Evolutionary conservation across 2,888 invertebrate species (phyloP), one percentile per base, ranked within the genome.

Genomic region (Rhagonycha lutea): DNA sequence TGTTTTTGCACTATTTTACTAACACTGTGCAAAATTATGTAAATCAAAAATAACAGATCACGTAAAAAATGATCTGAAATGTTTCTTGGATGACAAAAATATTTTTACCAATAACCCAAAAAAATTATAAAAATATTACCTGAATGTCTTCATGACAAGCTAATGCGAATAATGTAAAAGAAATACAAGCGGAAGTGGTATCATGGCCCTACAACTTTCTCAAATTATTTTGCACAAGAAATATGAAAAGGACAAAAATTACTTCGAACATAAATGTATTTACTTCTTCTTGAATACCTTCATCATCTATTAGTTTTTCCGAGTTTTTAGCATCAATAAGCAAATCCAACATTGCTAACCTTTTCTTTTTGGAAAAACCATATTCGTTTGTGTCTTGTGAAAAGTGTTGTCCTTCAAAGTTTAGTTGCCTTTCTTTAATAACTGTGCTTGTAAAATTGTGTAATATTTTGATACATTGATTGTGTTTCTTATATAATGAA

Each of bases 191-290:
- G 0, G 92, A 89, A 0, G 91, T 91, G 0, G 92, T 93, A 76
- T 93, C 92, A 81, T 92, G 92, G 0, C 92, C 91, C 91, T 91
- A 82, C 70, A 86, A 86, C 73, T 74, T 28, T 0, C 14, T 32
- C 18, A 63, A 28, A 23, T 18, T 62, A 11, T 28, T 70, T n/a
- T 18, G 0, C 68, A 29, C 23, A 69, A 26, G 14, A 65, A 14
- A 75, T 78, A 23, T 26, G 14, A 70, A 62, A 29, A 23, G 61
- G 0, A 18, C 12, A 2, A 18, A 26, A 26, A 4, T 82, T 81
- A 89, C 91, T 84, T 90, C 91, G 84, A 91, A 91, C 90, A 91
- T 91, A 76, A 92, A 91, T 0, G 92, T 92, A 77, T 92, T 91
- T 1, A 92, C 91, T 86, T 91, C 91, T 82, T 91, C 91, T 79